Percentiles rank a stretch among this genome's conserved stretches.
These are phyloP conservation scores for Lepidurus packardi DNA, from an alignment of 1,140 invertebrate species.

Conservation along the genomic window DNA sequence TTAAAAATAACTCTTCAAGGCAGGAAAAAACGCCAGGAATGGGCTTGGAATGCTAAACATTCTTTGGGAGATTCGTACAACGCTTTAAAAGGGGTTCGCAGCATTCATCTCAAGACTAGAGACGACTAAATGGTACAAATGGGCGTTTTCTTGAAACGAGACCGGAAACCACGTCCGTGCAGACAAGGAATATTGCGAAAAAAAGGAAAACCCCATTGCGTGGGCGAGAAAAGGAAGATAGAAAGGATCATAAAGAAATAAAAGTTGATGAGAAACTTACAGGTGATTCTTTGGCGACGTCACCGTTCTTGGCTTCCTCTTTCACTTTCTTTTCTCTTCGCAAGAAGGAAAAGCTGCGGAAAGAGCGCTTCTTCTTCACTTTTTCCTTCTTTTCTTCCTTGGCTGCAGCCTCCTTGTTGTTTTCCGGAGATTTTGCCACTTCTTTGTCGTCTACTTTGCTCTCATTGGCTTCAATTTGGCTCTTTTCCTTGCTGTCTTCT, in stretches of 20 bases:
- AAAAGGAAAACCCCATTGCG: too few relatives aligned
- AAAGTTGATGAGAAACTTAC: background rate
- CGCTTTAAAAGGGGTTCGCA: too few relatives aligned
- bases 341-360: slow-evolving; percentile 41
- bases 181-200: too few relatives aligned
- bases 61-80: too few relatives aligned
- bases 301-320: slow-evolving; percentile 41
- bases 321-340: slow-evolving; percentile 41
- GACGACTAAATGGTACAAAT: too few relatives aligned
- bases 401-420: slow-evolving; percentile 19
- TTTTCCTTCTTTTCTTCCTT: slow-evolving; percentile 39
- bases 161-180: too few relatives aligned
- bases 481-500: slow-evolving; percentile 32
- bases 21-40: background rate
- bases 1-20: background rate
- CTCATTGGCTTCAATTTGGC: slow-evolving; percentile 30
- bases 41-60: too few relatives aligned
- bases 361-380: slow-evolving; percentile 40
- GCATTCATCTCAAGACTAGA: too few relatives aligned
- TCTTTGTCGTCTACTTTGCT: slow-evolving; percentile 24
- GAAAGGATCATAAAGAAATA: background rate
- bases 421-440: slow-evolving; percentile 24
- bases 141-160: too few relatives aligned
- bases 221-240: too few relatives aligned
- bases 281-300: slow-evolving; percentile 35